Evolutionary conservation across 2,888 invertebrate genomes (phyloP).

Genomic region (Mesorhabditis sp.): DNA sequence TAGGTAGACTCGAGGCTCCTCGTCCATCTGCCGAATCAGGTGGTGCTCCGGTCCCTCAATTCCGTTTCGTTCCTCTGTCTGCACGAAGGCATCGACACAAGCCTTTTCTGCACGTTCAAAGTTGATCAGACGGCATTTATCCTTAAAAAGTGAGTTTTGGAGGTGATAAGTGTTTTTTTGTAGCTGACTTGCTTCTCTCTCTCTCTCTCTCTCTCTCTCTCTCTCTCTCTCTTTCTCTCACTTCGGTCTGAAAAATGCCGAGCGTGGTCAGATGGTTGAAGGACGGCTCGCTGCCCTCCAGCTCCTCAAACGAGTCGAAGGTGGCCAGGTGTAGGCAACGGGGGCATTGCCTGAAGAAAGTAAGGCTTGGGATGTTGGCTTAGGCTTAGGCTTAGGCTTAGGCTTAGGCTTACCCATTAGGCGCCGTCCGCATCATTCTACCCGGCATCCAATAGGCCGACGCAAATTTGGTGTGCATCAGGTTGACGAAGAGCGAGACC

Average conservation of each 20-base stretch:
- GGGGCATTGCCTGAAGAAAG: not conserved
- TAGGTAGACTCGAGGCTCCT: too few species aligned
- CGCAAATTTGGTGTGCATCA: slow-evolving; percentile 36
- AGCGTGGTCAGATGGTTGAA: slow-evolving; percentile 36
- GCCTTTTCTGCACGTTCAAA: slow-evolving; percentile 22
- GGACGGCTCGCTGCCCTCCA: slow-evolving; percentile 22
- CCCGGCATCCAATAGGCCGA: slow-evolving; percentile 39
- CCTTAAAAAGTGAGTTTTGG: slow-evolving; percentile 16
- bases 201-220: not conserved
- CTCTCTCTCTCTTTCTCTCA: slow-evolving; percentile 5
- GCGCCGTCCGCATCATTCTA: slow-evolving; percentile 10
- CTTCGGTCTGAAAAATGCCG: slow-evolving; percentile 37
- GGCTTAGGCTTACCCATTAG: not conserved
- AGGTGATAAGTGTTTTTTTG: too few species aligned
- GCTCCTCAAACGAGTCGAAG: slow-evolving; percentile 27
- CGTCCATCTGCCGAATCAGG: too few species aligned
- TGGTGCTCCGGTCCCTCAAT: too few species aligned
- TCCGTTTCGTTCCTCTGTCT: slow-evolving; percentile 19
- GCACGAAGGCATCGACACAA: slow-evolving; percentile 24
- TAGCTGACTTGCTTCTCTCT: too few species aligned
- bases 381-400: not conserved
- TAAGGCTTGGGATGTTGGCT: not conserved
- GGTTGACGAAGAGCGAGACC: slow-evolving; percentile 37
- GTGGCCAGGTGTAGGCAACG: slow-evolving; percentile 15
- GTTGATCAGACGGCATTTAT: slow-evolving; percentile 31